A percentile compares a stretch with the other conserved stretches of the same genome.
Conservation (phyloP, 2,113 vertebrate genomes). For the Apistogramma diplotaenia region DNA sequence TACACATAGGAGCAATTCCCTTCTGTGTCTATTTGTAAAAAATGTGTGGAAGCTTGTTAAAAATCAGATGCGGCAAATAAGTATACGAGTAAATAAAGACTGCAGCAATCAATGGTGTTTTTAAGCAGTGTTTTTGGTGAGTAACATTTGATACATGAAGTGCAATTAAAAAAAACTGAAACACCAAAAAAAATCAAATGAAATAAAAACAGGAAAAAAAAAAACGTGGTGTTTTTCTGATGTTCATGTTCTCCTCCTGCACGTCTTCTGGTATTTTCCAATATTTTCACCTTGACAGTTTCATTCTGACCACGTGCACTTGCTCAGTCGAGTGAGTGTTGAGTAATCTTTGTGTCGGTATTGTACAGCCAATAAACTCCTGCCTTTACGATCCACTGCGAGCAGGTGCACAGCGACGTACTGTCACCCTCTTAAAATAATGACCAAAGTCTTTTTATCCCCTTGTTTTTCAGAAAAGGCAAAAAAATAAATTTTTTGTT, state of each 20-base stretch:
- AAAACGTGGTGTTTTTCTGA: background rate
- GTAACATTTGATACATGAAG: background rate
- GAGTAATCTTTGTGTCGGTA: background rate
- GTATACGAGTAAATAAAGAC: conserved; percentile 1
- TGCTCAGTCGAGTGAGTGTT: too few species aligned
- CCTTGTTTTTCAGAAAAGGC: too few species aligned
- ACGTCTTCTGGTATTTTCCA: background rate
- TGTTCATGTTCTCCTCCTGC: background rate
- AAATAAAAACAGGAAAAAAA: too few species aligned
- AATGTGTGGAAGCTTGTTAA: background rate
- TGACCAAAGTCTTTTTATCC: too few species aligned
- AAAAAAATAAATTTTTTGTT: too few species aligned
- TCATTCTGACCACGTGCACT: background rate
- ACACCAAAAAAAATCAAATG: background rate
- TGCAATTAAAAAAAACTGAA: background rate
- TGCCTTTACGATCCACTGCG: background rate
- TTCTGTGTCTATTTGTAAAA: conserved; percentile 22
- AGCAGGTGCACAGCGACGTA: background rate
- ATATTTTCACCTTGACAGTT: background rate
- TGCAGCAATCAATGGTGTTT: background rate
- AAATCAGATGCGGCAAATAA: background rate
- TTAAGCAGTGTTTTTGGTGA: background rate
- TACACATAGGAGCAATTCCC: background rate
- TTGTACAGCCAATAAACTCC: background rate
- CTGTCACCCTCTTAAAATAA: too few species aligned